Base-by-base conservation (phyloP, 2,113 vertebrate species). In the Callorhinus ursinus region DNA sequence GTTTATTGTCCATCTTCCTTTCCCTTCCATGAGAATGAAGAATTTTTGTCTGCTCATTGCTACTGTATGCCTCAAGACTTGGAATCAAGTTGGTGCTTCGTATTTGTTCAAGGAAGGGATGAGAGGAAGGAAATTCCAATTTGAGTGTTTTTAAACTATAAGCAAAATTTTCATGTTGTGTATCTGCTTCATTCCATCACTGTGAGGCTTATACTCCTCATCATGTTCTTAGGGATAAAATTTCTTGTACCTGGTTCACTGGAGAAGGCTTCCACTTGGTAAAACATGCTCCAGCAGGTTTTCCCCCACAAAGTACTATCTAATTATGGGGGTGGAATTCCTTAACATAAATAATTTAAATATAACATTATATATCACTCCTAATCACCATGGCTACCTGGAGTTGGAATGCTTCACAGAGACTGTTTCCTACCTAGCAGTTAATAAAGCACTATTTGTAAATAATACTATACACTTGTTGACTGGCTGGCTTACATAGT, bases 261-360 rank as follows among this genome's bases (percentile, higher is more conserved):
- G n/a, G 36, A 51, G 55, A 49, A 92, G 61, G 7, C 22, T 91
- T 97, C 8, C 9, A n/a, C 42, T 80, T 85, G 53, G 7, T 42
- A 39, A 90, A 90, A 46, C 21, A 31, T 53, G 36, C 85, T 28
- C 16, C 36, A 67, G n/a, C 36, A 94, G 42, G 33, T 91, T 92
- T 93, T 49, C 13, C n/a, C 46, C 53, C 14, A 92, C 19, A 4
- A 88, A 86, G 7, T 36, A 65, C 42, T 33, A 19, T 5, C 42
- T 74, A 19, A 4, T 28, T 61, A 36, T 65, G 39, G 46, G 18
- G 24, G 80, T 71, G 28, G 53, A 85, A 55, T 67, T 61, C 33
- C 39, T 93, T 92, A 59, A 55, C 88, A 21, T 88, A 91, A 80
- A 53, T 85, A 69, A 80, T 65, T 96, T 51, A 53, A 42, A 76